phyloP scores from a whole-genome alignment of 1,140 invertebrate species.

The Helicoverpa zea region DNA sequence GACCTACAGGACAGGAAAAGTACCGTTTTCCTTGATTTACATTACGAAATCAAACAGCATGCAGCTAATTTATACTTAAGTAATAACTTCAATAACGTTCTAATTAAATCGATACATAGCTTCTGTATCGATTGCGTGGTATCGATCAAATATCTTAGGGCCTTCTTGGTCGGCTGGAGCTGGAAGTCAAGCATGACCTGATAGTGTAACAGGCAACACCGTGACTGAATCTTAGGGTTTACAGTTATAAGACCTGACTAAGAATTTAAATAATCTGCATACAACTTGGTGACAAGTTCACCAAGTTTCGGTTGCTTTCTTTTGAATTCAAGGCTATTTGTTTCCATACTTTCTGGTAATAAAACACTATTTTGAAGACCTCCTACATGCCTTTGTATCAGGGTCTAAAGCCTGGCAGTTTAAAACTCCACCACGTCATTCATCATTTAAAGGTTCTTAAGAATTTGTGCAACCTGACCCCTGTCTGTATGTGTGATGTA shows the following conservation, averaged over 20 bases:
- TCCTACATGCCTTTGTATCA: too few relatives aligned
- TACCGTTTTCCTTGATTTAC: slow-evolving; percentile 13
- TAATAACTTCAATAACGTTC: slow-evolving; percentile 26
- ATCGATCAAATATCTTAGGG: slow-evolving; percentile 29
- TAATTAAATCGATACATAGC: slow-evolving; percentile 25
- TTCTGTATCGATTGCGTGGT: slow-evolving; percentile 25
- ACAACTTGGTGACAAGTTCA: too few relatives aligned
- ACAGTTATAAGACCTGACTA: too few relatives aligned
- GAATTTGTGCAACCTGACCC: neutral
- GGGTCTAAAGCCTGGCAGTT: too few relatives aligned
- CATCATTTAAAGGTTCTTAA: too few relatives aligned
- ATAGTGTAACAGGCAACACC: neutral
- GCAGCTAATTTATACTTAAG: slow-evolving; percentile 22
- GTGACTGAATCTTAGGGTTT: neutral
- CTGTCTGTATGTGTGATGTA: slow-evolving; percentile 8
- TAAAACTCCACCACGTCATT: too few relatives aligned
- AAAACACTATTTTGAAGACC: too few relatives aligned
- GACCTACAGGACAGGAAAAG: slow-evolving; percentile 31
- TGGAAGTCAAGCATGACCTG: neutral
- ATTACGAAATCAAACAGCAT: slow-evolving; percentile 36
- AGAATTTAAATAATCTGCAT: too few relatives aligned
- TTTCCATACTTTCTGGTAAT: too few relatives aligned
- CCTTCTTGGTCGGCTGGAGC: slow-evolving; percentile 1
- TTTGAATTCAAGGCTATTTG: too few relatives aligned
- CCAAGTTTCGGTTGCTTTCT: too few relatives aligned